Evolutionary conservation across 2,797 vertebrate species (phyloP), one percentile per base, ranked within the genome.

Genomic region (Semaprochilodus insignis): DNA sequence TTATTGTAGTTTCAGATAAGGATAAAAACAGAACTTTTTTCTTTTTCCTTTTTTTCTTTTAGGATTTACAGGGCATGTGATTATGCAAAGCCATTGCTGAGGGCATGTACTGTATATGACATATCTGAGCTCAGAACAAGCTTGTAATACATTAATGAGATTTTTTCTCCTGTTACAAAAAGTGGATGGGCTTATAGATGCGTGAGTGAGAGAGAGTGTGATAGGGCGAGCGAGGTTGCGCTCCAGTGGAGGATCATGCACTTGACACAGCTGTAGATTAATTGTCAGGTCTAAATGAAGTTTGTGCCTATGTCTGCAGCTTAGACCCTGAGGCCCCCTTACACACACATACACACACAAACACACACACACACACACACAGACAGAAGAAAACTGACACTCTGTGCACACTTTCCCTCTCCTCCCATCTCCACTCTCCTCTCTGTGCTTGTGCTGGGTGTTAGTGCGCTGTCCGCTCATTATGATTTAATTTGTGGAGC

Each of bases 141-240:
- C 82, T 86, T 92, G 92, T 93, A 91, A 90, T 88, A 93, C 90
- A 94, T 91, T 91, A 93, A 94, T 94, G 90, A 92, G 89, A 90
- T 93, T 91, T 88, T n/a, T 72, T 85, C 87, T 90, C 78, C 77
- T 23, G 15, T 90, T 92, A 89, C 85, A 85, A 85, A 66, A 86
- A 85, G 87, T 54, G 80, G 87, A 78, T 23, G 84, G 88, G 84
- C 88, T 91, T 84, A 86, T 87, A 88, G 88, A 84, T 82, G 77
- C 85, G 81, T 36, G 70, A 80, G 90, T 62, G 87, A 91, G 84
- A 31, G 88, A 44, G 31, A 67, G 34, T 51, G 34, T 31, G 27
- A 59, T 52, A 36, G 81, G 19, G 59, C 73, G 86, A 82, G 62
- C 27, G 17, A 76, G 23, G 89, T 88, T 90, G 92, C 17, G 87